Evolutionary conservation across 2,113 vertebrate species (phyloP).

Genomic region (Pica pica): DNA sequence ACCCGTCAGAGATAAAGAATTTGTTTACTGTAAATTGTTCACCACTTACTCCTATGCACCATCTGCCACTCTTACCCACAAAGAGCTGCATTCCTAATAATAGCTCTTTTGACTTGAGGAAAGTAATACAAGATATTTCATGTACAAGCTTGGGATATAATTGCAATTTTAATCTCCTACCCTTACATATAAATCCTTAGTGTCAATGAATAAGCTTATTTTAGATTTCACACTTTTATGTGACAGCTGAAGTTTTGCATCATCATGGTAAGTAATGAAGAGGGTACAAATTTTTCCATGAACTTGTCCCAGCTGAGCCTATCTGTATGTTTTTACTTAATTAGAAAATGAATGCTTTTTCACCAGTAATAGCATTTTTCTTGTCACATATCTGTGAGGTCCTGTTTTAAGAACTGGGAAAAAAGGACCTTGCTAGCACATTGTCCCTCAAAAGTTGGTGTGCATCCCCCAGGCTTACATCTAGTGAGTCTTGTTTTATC

Average conservation of each 20-base stretch:
- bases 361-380: neutral
- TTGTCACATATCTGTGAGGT: neutral
- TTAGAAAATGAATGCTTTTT: neutral
- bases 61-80: constrained; percentile 79
- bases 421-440: neutral
- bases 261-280: neutral
- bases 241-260: neutral
- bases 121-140: constrained; percentile 41
- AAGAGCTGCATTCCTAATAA: constrained; percentile 75
- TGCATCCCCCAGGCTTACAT: neutral
- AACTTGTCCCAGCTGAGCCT: neutral
- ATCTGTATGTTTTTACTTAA: neutral
- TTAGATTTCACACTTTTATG: neutral
- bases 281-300: neutral
- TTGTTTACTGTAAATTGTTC: constrained; percentile 91
- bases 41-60: constrained; percentile 80
- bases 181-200: neutral
- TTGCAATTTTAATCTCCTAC: neutral
- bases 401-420: neutral
- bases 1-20: constrained; percentile 92
- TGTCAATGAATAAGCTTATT: neutral
- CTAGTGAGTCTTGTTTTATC: neutral
- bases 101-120: constrained; percentile 67
- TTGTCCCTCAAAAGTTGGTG: neutral
- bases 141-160: neutral